Conservation (phyloP, 1,140 invertebrate species). For the Grapholita molesta region DNA sequence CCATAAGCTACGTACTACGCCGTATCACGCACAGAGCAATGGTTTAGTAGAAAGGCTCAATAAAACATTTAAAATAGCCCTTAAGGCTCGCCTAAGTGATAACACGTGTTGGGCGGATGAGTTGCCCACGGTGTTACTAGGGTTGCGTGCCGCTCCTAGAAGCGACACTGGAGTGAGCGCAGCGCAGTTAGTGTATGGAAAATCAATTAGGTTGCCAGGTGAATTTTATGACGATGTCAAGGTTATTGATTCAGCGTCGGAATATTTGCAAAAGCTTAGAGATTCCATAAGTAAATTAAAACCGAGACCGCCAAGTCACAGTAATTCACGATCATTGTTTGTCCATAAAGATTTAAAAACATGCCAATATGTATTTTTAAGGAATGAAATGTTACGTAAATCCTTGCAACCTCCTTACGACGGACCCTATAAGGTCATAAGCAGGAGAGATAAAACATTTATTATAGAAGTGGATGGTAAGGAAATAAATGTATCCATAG, state of each 20-base stretch:
- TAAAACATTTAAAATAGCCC: constrained; percentile 43
- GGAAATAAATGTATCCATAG: not conserved
- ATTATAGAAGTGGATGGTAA: not conserved
- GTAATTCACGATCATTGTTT: not conserved
- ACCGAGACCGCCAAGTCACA: not conserved
- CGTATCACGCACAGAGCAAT: constrained; percentile 47
- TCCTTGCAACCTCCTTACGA: constrained; percentile 1
- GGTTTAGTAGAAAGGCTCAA: constrained; percentile 50
- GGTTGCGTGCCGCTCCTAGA: constrained; percentile 30
- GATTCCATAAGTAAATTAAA: not conserved
- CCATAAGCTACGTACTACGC: constrained; percentile 20
- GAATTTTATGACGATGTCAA: constrained; percentile 19
- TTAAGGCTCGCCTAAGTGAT: constrained; percentile 27
- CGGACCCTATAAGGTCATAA: not conserved
- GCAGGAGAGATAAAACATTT: not conserved
- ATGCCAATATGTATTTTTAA: not conserved
- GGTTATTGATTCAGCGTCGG: not conserved
- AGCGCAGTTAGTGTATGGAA: constrained; percentile 30
- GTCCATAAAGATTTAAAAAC: not conserved
- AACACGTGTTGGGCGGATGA: constrained; percentile 29
- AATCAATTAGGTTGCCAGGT: constrained; percentile 26
- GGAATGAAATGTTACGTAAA: not conserved
- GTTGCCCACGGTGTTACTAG: constrained; percentile 50
- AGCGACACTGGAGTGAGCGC: constrained; percentile 28
- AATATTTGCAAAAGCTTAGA: not conserved